Base-by-base conservation (phyloP, 2,888 invertebrate species). In the Torymus texanus region DNA sequence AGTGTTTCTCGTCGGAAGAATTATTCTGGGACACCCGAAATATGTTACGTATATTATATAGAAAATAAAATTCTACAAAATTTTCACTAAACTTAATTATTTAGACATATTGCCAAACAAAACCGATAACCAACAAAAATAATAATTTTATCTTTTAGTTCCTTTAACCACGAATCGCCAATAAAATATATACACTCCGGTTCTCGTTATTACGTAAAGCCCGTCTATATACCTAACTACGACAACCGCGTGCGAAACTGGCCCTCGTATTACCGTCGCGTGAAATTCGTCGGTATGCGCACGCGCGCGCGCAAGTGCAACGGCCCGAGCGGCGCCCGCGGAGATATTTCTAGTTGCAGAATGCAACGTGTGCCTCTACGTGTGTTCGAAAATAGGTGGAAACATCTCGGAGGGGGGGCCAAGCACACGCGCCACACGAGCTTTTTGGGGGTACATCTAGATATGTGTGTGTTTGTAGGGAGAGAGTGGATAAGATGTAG, bases 341-440 rank as follows among this genome's bases (percentile, higher is more conserved):
- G 81, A 73, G 83, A 83, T 84, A 84, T 84, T 84, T 82, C 82
- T 81, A 82, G 82, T 81, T 78, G 82, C 76, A 76, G 80, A 82
- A 83, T 83, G 66, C 21, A 24, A 2, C 24, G 24, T 75, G 77
- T 66, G 67, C 12, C 21, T 4, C 24, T 18, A 51, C 71, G 61
- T 21, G 56, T 13, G 70, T 66, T 78, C 78, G 80, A 82, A 83
- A 83, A 84, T 83, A 83, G 83, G 81, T 75, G 82, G 41, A 79
- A 78, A 29, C 55, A 24, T 14, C n/a, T 21, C 41, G 50, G 10
- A 10, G 63, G 10, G n/a, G 41, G 50, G 50, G 41, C n/a, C 5
- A 8, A 41, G 41, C 41, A 21, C 21, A 21, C 41, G 41, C 41
- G 41, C 41, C 41, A 41, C 41, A 8, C 41, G 41, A 50, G n/a